Evolutionary conservation across 2,888 invertebrate genomes (phyloP).

Genomic region (Aspidiotus rigidus): DNA sequence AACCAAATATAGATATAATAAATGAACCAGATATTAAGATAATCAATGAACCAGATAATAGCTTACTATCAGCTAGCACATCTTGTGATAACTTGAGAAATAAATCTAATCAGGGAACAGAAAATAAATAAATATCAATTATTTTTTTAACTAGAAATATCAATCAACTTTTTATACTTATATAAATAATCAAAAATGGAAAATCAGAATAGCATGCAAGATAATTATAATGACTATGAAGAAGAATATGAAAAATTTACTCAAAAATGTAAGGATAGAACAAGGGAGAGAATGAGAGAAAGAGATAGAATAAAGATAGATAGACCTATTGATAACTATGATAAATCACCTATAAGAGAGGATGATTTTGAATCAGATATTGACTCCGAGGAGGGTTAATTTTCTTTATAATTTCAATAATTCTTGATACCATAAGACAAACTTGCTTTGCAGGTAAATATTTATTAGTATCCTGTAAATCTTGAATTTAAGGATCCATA

Average conservation of each 20-base stretch:
- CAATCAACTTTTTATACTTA: neutral
- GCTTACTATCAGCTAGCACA: too few species aligned
- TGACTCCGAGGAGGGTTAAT: neutral
- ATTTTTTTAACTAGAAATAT: neutral
- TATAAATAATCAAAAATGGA: constrained; percentile 4
- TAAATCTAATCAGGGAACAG: neutral
- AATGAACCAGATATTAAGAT: too few species aligned
- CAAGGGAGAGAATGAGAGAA: constrained; percentile 4
- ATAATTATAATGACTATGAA: constrained; percentile 2
- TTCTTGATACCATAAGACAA: too few species aligned
- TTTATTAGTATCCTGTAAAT: too few species aligned
- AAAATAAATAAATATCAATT: neutral
- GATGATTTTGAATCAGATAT: constrained; percentile 2
- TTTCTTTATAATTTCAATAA: neutral
- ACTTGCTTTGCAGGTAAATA: too few species aligned
- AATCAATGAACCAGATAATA: too few species aligned
- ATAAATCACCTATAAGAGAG: constrained; percentile 2
- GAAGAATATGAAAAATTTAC: neutral
- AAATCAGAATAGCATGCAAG: neutral
- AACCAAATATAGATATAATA: neutral
- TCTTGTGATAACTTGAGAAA: neutral
- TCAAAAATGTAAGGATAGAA: neutral
- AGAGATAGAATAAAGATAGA: neutral
- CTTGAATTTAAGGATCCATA: too few species aligned
- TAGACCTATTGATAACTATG: neutral